phyloP scores from a whole-genome alignment of 2,113 vertebrate genomes.

The Bombycilla garrulus region DNA sequence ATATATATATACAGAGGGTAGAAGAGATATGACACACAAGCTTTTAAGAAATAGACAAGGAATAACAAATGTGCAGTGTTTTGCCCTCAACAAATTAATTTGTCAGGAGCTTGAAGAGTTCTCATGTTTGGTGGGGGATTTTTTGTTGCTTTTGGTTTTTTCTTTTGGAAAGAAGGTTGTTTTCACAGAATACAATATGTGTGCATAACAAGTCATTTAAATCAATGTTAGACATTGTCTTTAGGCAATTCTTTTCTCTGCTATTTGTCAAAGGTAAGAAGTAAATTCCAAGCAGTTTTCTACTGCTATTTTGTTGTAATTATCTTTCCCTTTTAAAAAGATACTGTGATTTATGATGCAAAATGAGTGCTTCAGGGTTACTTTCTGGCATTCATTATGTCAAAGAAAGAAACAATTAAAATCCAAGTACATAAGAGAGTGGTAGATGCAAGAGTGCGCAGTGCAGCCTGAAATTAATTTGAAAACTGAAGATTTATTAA shows the following conservation, averaged over 20 bases:
- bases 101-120: constrained; percentile 38
- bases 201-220: constrained; percentile 69
- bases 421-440: background rate
- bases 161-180: constrained; percentile 21
- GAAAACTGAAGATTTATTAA: constrained; percentile 37
- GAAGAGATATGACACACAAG: background rate
- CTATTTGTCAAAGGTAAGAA: constrained; percentile 67
- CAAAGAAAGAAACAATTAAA: constrained; percentile 67
- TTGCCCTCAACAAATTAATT: constrained; percentile 61
- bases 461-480: constrained; percentile 42
- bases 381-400: constrained; percentile 58
- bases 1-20: background rate
- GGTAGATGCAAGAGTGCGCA: background rate
- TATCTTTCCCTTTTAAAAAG: constrained; percentile 65
- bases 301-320: constrained; percentile 68
- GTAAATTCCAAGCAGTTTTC: constrained; percentile 67
- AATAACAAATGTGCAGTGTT: constrained; percentile 48
- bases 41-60: constrained; percentile 34
- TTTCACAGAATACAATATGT: constrained; percentile 11
- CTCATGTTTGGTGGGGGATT: accelerated
- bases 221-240: constrained; percentile 67
- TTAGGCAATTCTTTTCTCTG: constrained; percentile 68
- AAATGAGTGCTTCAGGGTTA: constrained; percentile 58
- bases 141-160: background rate
- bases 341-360: constrained; percentile 69